Evolutionary conservation across 2,113 vertebrate genomes (phyloP).

Genomic region (Malaclemys terrapin): DNA sequence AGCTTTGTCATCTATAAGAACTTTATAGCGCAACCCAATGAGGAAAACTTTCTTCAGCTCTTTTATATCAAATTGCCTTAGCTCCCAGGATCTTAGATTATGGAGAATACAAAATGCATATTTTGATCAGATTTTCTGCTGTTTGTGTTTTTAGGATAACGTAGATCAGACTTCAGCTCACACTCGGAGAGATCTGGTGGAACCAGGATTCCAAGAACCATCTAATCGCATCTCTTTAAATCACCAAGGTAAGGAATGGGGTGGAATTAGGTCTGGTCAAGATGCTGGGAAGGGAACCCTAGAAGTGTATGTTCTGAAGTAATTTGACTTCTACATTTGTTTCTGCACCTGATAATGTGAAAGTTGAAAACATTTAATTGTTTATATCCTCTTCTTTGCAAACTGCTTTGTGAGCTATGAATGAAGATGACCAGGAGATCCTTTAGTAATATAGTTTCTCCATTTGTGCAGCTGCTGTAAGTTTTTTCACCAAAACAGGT

Average conservation of each 20-base stretch:
- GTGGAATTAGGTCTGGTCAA: background rate
- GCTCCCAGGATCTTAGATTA: background rate
- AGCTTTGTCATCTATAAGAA: background rate
- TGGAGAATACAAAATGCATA: background rate
- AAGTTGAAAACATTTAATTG: fast-evolving
- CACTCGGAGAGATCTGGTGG: constrained; percentile 82
- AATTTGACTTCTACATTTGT: background rate
- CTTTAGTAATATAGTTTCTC: background rate
- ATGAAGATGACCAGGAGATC: background rate
- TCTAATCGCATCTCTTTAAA: constrained; percentile 81
- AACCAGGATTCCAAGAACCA: constrained; percentile 83
- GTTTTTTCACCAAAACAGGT: background rate
- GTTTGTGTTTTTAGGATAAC: constrained; percentile 83
- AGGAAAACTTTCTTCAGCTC: constrained; percentile 1
- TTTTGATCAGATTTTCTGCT: constrained; percentile 19
- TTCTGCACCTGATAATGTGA: background rate
- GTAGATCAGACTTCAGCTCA: constrained; percentile 87
- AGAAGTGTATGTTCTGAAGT: background rate
- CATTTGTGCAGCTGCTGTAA: background rate
- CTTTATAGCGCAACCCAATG: background rate
- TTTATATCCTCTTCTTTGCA: background rate
- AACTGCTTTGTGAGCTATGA: background rate
- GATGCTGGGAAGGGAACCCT: fast-evolving
- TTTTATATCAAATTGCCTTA: background rate
- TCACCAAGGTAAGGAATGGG: constrained; percentile 86